Evolutionary conservation across 1,140 invertebrate species (phyloP), one percentile per base, ranked within the genome.

Genomic region (Hyles euphorbiae): DNA sequence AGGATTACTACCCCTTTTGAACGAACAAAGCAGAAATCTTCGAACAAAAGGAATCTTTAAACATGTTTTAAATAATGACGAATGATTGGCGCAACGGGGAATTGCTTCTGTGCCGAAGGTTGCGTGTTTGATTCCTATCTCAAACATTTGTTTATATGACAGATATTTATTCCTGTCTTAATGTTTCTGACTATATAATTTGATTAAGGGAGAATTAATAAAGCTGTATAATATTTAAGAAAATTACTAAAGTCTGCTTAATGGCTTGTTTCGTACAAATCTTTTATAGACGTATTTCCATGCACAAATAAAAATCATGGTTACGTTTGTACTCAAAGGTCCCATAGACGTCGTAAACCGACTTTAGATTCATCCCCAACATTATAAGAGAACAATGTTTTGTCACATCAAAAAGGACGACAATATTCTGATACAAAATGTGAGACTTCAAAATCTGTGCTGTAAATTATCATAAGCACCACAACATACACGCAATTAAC

Each of bases 341-440:
- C 76, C 76, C 81, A 76, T 77, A 78, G 80, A 77, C 70, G 68
- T 75, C 81, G 74, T 87, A 87, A 87, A 84, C 74, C 68, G 76
- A 79, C 76, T 87, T 84, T 76, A 81, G 72, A 61, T 80, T 84
- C 67, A 79, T 83, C 78, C 81, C 67, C 49, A 67, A 84, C 82
- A 81, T 83, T 83, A 83, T 79, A 81, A 80, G 76, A 84, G 76
- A 53, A 85, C 70, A 78, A 78, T 72, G 79, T 74, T 76, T 76
- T 63, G 65, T 74, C 71, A 78, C 81, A 83, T 83, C 78, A 83
- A 86, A 83, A 80, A 74, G 68, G 76, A 77, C 66, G 67, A 68
- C 67, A 73, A 68, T 74, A 81, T 81, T 79, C 72, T 71, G 68
- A 73, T 76, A 76, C 76, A 83, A 84, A 82, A 72, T 72, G 36